Evolutionary conservation across 2,888 invertebrate genomes (phyloP).

Genomic region (Deroplatys truncata): DNA sequence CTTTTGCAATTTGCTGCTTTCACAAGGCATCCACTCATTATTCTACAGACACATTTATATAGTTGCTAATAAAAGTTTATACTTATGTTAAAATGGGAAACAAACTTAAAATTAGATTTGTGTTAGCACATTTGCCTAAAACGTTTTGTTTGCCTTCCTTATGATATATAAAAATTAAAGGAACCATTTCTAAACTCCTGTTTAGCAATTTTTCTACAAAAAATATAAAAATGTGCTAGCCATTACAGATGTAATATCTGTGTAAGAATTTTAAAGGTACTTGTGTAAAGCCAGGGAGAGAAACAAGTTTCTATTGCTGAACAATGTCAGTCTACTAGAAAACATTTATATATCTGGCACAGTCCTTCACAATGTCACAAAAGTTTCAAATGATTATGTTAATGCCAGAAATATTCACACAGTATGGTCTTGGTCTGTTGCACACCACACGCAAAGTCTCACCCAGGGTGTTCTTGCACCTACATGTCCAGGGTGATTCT

Average conservation of each 20-base stretch:
- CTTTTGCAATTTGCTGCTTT: neutral
- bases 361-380: neutral
- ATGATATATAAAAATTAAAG: neutral
- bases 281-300: neutral
- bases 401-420: neutral
- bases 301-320: neutral
- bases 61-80: neutral
- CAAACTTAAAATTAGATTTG: neutral
- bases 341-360: neutral
- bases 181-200: neutral
- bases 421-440: neutral
- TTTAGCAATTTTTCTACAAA: neutral
- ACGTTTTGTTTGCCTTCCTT: neutral
- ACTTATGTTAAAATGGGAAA: neutral
- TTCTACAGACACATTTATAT: neutral
- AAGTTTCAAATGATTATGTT: neutral
- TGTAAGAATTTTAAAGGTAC: neutral
- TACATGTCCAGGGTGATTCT: neutral
- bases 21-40: neutral
- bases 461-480: neutral
- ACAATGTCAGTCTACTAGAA: neutral
- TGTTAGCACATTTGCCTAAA: neutral
- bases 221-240: neutral
- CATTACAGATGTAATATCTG: neutral
- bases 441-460: neutral